Evolutionary conservation across 2,797 vertebrate species (phyloP), one percentile per base, ranked within the genome.

Genomic region (Sebastes hubbsi): DNA sequence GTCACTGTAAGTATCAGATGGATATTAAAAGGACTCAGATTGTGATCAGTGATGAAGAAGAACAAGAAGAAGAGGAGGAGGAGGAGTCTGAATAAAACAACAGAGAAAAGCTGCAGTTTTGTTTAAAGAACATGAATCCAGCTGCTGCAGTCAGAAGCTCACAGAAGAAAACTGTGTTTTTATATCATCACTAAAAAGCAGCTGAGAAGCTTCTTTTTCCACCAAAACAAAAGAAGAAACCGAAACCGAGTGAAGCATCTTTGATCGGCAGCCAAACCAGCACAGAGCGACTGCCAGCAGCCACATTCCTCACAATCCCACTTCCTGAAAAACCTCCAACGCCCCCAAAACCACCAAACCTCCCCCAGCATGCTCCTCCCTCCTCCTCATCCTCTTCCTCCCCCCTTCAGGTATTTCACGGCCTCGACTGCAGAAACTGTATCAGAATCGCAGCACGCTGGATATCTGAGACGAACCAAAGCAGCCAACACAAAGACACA

Each of bases 291-390:
- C 88, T 67, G 81, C 88, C 89, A 87, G 86, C 78, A 81, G 85
- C 32, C 89, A 82, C 94, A 93, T 95, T 95, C 95, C 94, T 89
- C 68, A 72, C 64, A 73, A 84, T 71, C 86, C 74, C 92, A 94
- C 93, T 94, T 95, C 94, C 94, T 95, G 92, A 87, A 82, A 75
- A 55, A 73, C 78, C 82, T 77, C 72, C 73, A 5, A 70, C 67
- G 24, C 82, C 87, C 78, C 66, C 20, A 34, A 84, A 89, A 85
- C 86, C 89, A 72, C 87, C 60, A 76, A 71, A 22, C 77, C 68
- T 65, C 77, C 75, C 60, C 56, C 30, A 11, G 12, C 16, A 7
- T 0, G 5, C 78, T 27, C 80, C 74, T 25, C 46, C 78, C 58
- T 8, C 55, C 63, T 5, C 38, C 46, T 8, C 30, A 34, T 7